Conservation (phyloP, 2,113 vertebrate genomes). For the Phyllopteryx taeniolatus region DNA sequence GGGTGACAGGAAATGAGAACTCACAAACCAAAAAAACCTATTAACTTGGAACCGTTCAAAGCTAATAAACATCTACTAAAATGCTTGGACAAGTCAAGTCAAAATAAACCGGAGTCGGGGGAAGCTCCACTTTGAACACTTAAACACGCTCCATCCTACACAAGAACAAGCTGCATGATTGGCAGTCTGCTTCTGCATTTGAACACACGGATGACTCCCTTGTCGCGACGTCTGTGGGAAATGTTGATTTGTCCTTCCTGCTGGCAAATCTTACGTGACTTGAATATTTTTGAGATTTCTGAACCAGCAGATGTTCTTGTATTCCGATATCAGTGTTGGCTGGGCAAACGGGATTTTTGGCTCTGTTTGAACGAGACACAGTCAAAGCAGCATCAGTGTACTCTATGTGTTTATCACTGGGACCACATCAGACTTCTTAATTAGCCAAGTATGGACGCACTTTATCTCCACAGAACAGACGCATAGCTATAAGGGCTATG, state of each 20-base stretch:
- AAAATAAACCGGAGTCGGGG: constrained; percentile 35
- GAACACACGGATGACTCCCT: constrained; percentile 14
- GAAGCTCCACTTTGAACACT: constrained; percentile 21
- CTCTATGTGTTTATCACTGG: neutral
- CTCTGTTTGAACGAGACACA: constrained; percentile 4
- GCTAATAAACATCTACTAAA: constrained; percentile 65
- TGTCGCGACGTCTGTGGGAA: constrained; percentile 20
- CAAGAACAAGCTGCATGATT: constrained; percentile 25
- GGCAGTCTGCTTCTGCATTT: constrained; percentile 25
- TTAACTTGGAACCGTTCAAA: constrained; percentile 60
- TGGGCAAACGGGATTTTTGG: constrained; percentile 13
- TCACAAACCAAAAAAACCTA: constrained; percentile 52
- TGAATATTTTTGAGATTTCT: constrained; percentile 24
- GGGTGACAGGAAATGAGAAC: constrained; percentile 70
- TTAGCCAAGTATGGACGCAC: neutral
- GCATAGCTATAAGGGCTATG: neutral
- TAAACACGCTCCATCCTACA: constrained; percentile 33
- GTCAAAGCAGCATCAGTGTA: constrained; percentile 16
- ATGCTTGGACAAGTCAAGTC: constrained; percentile 37
- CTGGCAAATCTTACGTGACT: constrained; percentile 27
- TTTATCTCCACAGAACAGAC: constrained; percentile 1
- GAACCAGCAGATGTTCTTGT: constrained; percentile 22
- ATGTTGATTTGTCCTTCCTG: constrained; percentile 23
- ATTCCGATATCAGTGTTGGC: constrained; percentile 28
- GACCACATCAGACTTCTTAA: neutral